A percentile compares a stretch with the other conserved stretches of the same genome.
Evolutionary conservation across 2,888 invertebrate species (phyloP).

Genomic region (Bursaphelenchus okinawaensis): DNA sequence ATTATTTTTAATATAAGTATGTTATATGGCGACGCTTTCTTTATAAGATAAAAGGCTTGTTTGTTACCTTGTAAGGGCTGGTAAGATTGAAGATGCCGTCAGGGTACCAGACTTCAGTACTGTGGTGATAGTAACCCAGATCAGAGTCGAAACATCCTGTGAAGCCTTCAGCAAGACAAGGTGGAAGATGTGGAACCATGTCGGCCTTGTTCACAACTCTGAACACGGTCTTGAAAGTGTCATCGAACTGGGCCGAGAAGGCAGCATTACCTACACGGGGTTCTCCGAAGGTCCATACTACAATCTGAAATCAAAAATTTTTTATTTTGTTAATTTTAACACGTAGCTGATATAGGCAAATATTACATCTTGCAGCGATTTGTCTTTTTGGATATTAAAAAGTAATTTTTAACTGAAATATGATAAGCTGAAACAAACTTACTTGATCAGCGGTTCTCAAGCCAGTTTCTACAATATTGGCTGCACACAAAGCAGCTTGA

Average conservation of each 20-base stretch:
- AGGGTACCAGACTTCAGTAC: conserved; percentile 1
- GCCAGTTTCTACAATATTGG: background rate
- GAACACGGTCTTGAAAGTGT: background rate
- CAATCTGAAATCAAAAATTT: background rate
- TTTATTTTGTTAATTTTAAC: background rate
- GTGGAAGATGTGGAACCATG: background rate
- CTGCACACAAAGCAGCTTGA: background rate
- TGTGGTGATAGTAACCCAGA: conserved; percentile 1
- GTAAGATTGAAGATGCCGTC: background rate
- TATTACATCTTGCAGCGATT: too few relatives aligned
- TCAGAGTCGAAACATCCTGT: background rate
- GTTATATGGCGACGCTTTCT: too few relatives aligned
- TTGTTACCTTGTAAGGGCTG: background rate
- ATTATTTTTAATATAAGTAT: too few relatives aligned
- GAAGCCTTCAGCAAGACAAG: background rate
- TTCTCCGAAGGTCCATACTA: background rate
- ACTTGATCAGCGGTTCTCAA: background rate
- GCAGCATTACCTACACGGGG: background rate
- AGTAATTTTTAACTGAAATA: too few relatives aligned
- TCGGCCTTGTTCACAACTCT: background rate
- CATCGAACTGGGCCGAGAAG: background rate
- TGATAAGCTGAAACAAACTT: background rate
- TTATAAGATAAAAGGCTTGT: too few relatives aligned
- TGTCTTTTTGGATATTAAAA: too few relatives aligned
- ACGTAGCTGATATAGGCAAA: background rate